Evolutionary conservation across 2,797 vertebrate genomes (phyloP), one percentile per base, ranked within the genome.

Genomic region (Xerus rutilus): DNA sequence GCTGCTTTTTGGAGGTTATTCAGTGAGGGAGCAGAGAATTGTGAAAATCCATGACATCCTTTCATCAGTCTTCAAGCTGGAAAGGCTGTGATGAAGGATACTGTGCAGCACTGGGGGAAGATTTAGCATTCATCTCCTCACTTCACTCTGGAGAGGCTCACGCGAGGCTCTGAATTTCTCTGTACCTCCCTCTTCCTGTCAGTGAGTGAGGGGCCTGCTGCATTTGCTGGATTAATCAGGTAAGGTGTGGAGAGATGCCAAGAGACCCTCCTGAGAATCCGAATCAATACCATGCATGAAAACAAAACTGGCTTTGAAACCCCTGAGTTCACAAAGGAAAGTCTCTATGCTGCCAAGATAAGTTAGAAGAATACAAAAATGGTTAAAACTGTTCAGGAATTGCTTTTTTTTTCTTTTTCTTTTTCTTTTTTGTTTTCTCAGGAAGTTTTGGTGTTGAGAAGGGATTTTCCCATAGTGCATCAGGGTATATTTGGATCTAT

Each of bases 221-320:
- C 64, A 74, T 81, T 92, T 90, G 92, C 78, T 62, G 64, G 83
- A 57, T 91, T 89, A 54, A 77, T 95, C 78, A 95, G 65, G 74
- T 69, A 82, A 96, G 85, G 35, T 93, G 92, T 59, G 91, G 59
- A 92, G 95, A 95, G 77, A 83, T 96, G 90, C 96, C 96, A 83
- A 64, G 88, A 94, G 76, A 89, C 30, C 47, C 82, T 76, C 74
- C 9, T 1, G 96, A 96, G 96, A 86, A 92, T 84, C 81, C 65
- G 82, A 32, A 92, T 97, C 96, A 95, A 93, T 96, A 95, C 32
- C 54, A 32, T 15, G 30, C 65, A 74, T 72, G 95, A 89, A 96
- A 95, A 96, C 79, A 96, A 96, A 96, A 82, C 70, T 0, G 0
- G 20, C 95, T 97, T 96, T 96, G 95, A 97, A 96, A 89, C 14